Conservation (phyloP, 2,113 vertebrate species). For the Uria aalge region DNA sequence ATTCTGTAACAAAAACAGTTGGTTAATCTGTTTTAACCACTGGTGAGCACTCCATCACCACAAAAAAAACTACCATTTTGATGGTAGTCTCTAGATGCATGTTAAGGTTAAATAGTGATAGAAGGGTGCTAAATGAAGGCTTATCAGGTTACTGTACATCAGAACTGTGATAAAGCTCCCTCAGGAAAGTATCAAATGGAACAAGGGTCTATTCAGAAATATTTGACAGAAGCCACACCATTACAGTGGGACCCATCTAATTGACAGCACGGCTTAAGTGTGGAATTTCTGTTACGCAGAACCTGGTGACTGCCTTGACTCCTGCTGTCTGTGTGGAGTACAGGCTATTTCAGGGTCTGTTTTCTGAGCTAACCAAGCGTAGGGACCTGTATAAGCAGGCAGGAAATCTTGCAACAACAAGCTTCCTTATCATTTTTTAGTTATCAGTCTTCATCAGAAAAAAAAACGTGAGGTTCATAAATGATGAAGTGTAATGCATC, state of each 20-base stretch:
- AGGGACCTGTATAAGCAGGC: not conserved
- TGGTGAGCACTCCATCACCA: not conserved
- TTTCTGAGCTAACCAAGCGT: not conserved
- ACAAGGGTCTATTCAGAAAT: slow-evolving; percentile 66
- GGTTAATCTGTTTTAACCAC: slow-evolving; percentile 15
- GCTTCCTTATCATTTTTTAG: not conserved
- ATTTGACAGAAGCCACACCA: slow-evolving; percentile 59
- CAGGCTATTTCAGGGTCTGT: slow-evolving; percentile 16
- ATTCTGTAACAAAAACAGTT: not conserved
- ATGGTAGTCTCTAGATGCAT: not conserved
- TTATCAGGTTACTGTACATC: slow-evolving; percentile 67
- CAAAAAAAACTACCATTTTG: not conserved
- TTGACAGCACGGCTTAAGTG: slow-evolving; percentile 65
- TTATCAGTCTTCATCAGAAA: not conserved
- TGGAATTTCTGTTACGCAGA: slow-evolving; percentile 48
- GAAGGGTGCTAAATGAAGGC: slow-evolving; percentile 63
- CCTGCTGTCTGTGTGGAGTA: not conserved
- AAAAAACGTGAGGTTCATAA: not conserved
- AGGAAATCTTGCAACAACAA: not conserved
- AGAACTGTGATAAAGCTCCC: slow-evolving; percentile 61
- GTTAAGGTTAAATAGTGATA: slow-evolving; percentile 52
- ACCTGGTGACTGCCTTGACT: not conserved
- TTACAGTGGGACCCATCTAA: slow-evolving; percentile 59
- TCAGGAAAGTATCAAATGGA: slow-evolving; percentile 66
- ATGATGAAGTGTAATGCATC: not conserved